Conservation (phyloP, 2,113 vertebrate genomes). For the Percina caprodes region DNA sequence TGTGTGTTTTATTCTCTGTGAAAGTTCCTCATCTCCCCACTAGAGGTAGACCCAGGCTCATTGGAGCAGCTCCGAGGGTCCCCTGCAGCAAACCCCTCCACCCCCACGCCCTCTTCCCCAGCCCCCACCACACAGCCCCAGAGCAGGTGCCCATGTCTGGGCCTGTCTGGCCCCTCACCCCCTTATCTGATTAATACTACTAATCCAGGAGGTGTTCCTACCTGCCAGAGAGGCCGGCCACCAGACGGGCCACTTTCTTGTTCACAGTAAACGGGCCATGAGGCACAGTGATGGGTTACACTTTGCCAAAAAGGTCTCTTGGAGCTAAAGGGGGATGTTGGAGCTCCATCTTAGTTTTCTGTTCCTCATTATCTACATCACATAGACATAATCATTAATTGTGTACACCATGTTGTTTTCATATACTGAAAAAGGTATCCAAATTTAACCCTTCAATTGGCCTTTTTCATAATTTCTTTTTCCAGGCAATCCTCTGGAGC, state of each 20-base stretch:
- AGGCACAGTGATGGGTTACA: conserved; percentile 70
- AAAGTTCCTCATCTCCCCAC: conserved; percentile 77
- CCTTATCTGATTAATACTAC: conserved; percentile 92
- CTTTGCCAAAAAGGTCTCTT: conserved; percentile 51
- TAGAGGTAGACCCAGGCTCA: conserved; percentile 91
- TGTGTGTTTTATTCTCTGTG: neutral
- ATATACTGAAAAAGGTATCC: neutral
- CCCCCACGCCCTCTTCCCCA: conserved; percentile 24
- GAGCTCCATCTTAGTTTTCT: conserved; percentile 76
- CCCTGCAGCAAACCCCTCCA: conserved; percentile 42
- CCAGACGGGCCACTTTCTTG: conserved; percentile 84
- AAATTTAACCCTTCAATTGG: neutral
- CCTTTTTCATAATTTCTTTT: conserved; percentile 27
- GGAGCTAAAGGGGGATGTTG: conserved; percentile 73
- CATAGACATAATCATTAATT: conserved; percentile 11
- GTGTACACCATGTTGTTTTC: neutral
- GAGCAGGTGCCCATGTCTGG: conserved; percentile 83
- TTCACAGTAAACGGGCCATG: conserved; percentile 64
- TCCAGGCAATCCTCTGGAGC: conserved; percentile 79
- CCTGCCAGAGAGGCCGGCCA: conserved; percentile 86
- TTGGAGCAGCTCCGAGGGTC: conserved; percentile 64
- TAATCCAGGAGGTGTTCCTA: conserved; percentile 91
- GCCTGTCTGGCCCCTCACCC: conserved; percentile 75
- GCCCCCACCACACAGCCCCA: conserved; percentile 61
- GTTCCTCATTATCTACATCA: conserved; percentile 45